A percentile compares a stretch with the other conserved stretches of the same genome.
Conservation (phyloP, 2,888 invertebrate genomes). For the Torymus auratus region DNA sequence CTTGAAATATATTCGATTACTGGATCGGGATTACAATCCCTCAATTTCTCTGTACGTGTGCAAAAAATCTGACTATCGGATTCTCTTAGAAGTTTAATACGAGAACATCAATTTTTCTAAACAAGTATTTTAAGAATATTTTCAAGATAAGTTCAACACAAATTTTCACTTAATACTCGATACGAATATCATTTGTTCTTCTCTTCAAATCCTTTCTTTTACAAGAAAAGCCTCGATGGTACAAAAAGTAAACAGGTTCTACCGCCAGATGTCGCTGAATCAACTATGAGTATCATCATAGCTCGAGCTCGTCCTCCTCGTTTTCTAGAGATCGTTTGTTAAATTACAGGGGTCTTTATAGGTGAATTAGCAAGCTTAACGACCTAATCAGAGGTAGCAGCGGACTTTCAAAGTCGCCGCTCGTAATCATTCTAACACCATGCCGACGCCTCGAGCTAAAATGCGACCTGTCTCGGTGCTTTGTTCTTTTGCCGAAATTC, state of each 20-base stretch:
- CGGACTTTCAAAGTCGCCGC: conserved; percentile 64
- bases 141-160: not conserved
- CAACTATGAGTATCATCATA: not conserved
- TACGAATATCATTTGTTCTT: too few relatives aligned
- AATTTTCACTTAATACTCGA: not conserved
- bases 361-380: conserved; percentile 72
- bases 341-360: conserved; percentile 68
- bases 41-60: too few relatives aligned
- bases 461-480: conserved; percentile 58
- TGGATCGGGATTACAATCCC: too few relatives aligned
- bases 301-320: not conserved
- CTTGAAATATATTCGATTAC: too few relatives aligned
- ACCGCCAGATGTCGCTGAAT: conserved; percentile 31
- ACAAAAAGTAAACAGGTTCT: not conserved
- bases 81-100: too few relatives aligned
- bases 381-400: conserved; percentile 72
- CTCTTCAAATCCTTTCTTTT: not conserved
- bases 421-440: conserved; percentile 66
- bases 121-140: not conserved
- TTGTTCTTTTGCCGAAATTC: conserved; percentile 66
- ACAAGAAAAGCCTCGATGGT: conserved; percentile 11
- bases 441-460: conserved; percentile 63
- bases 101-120: too few relatives aligned
- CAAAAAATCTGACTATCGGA: too few relatives aligned
- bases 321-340: conserved; percentile 66